Evolutionary conservation across 2,888 invertebrate genomes (phyloP).

Genomic region (Augiades crinisus): DNA sequence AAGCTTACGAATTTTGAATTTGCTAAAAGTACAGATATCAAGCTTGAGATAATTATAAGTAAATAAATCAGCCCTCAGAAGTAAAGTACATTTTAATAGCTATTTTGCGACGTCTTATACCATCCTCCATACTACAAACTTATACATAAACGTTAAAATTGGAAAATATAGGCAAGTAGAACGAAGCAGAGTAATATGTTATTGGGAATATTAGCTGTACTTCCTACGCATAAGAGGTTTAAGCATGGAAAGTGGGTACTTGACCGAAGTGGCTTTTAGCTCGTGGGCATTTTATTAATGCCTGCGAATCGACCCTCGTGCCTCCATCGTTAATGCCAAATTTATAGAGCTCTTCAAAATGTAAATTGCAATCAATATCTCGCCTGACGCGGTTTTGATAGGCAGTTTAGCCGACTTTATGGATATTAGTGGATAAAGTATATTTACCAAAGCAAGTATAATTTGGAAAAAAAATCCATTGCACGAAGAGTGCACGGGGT

Average conservation of each 20-base stretch:
- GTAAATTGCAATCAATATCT: conserved; percentile 17
- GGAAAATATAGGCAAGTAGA: not conserved
- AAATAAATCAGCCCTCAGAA: too few relatives aligned
- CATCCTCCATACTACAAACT: too few relatives aligned
- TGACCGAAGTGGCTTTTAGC: conserved; percentile 24
- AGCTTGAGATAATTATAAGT: too few relatives aligned
- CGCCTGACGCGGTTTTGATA: conserved; percentile 4
- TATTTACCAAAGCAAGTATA: too few relatives aligned
- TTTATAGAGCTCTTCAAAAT: conserved; percentile 23
- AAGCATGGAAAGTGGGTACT: conserved; percentile 25
- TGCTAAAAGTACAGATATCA: too few relatives aligned
- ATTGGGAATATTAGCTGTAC: conserved; percentile 22
- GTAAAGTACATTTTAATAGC: too few relatives aligned
- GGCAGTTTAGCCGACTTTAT: not conserved
- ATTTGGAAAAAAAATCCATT: too few relatives aligned
- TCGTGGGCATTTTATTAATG: conserved; percentile 23
- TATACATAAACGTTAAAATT: too few relatives aligned
- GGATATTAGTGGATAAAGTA: too few relatives aligned
- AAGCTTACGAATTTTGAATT: too few relatives aligned
- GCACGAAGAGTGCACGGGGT: too few relatives aligned
- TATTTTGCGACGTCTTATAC: too few relatives aligned
- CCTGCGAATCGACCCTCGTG: conserved; percentile 19
- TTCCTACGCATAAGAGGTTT: conserved; percentile 21
- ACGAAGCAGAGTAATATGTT: conserved; percentile 16
- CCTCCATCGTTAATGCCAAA: conserved; percentile 17